These are phyloP conservation scores for Onychomys torridus DNA, from an alignment of 2,797 vertebrate genomes.

Conservation along the genomic window DNA sequence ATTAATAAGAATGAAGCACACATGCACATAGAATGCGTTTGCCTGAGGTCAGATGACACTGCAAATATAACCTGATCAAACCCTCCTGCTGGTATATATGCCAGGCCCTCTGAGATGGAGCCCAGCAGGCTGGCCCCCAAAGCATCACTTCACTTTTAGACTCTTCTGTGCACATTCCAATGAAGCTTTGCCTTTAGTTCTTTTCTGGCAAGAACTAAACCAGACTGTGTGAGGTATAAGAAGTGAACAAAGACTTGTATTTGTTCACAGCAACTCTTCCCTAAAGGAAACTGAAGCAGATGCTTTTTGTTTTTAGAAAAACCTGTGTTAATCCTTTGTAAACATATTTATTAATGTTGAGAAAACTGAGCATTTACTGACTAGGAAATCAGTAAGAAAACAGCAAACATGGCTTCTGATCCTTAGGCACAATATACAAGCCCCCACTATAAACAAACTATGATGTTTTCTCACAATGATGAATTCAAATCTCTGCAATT, in stretches of 20 bases:
- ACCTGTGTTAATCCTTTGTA: not conserved
- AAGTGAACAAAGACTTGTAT: not conserved
- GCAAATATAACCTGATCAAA: not conserved
- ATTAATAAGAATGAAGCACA: not conserved
- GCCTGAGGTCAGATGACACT: not conserved
- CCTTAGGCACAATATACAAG: not conserved
- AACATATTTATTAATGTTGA: not conserved
- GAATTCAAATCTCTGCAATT: not conserved
- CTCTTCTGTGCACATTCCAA: not conserved
- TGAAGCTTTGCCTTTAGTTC: not conserved
- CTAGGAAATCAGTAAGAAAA: not conserved
- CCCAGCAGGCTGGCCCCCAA: not conserved
- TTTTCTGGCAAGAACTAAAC: not conserved
- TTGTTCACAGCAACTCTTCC: not conserved
- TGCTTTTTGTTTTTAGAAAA: not conserved
- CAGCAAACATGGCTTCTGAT: not conserved
- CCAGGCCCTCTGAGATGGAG: not conserved
- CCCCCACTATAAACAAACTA: not conserved
- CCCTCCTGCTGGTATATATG: not conserved
- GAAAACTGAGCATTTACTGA: not conserved
- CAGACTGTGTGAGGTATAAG: not conserved
- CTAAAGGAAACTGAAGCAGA: not conserved
- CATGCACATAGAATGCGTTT: not conserved
- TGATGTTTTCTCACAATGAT: not conserved
- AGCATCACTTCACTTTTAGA: not conserved